Evolutionary conservation across 2,888 invertebrate genomes (phyloP), one percentile per base, ranked within the genome.

Genomic region (Dolichopus griseipennis): DNA sequence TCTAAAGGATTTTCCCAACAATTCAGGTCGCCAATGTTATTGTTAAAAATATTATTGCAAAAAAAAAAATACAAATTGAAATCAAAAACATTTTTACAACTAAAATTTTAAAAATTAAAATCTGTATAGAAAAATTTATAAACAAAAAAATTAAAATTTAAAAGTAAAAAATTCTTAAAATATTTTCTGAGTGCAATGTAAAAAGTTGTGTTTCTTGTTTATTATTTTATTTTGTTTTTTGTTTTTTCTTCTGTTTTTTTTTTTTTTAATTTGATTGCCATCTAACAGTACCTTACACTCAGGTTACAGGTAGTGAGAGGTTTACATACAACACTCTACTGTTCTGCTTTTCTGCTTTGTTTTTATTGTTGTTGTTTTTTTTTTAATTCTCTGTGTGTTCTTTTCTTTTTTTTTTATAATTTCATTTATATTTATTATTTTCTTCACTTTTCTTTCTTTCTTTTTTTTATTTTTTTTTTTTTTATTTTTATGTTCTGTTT

Each of bases 251-350:
- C 43, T 43, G 12, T 43, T 43, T n/a, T 52, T 18, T 52, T 52
- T 52, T 52, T 52, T 52, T 15, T 52, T 52, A 52, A 52, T 52
- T 52, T 52, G 52, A 52, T 52, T 52, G 52, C 52, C 52, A 52
- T 52, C 52, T 52, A 52, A 52, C 52, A 52, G 52, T 52, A 52
- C 52, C 52, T 52, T 52, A 12, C 6, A 52, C 52, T 52, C 52
- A 52, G 52, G 52, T 52, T 52, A 52, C 52, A 52, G 52, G 52
- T 52, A 52, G 52, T 18, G 18, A 52, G 52, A 52, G 52, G 18
- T 52, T 52, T 52, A 52, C 52, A 52, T 52, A 52, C 52, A 52
- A 52, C 52, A 52, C 52, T 52, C 5, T 52, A 52, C 12, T 52
- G 52, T 52, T 52, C 52, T 52, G 52, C 52, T 52, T 52, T 52